Conservation (phyloP, 1,140 invertebrate genomes). For the Steinernema feltiae region DNA sequence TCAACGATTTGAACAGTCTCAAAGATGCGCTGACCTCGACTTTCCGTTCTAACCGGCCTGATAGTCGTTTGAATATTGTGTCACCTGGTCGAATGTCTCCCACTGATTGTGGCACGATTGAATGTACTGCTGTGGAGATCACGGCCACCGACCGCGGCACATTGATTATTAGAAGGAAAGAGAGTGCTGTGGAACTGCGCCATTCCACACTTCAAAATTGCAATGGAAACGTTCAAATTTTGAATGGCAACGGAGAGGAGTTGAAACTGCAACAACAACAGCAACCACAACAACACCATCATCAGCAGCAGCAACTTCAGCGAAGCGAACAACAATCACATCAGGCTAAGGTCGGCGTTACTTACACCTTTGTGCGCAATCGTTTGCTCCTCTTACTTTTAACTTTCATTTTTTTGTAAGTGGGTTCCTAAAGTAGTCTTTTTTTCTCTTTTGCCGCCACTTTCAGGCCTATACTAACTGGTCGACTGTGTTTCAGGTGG, state of each 20-base stretch:
- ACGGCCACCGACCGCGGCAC: not conserved
- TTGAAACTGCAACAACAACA: not conserved
- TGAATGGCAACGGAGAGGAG: not conserved
- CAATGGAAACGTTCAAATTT: not conserved
- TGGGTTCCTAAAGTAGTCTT: not conserved
- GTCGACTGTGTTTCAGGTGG: conserved; percentile 30
- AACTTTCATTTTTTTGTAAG: conserved; percentile 26
- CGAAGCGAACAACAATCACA: too few species aligned
- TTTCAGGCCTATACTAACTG: not conserved
- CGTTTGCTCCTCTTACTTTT: conserved; percentile 26
- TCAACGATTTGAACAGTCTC: not conserved
- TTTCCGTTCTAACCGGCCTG: not conserved
- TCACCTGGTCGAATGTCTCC: not conserved
- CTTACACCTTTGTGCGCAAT: not conserved
- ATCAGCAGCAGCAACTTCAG: conserved; percentile 6
- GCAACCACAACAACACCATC: not conserved
- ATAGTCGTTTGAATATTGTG: not conserved
- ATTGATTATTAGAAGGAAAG: not conserved
- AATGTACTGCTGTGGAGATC: not conserved
- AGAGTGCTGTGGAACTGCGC: not conserved
- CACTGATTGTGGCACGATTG: not conserved
- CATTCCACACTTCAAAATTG: not conserved
- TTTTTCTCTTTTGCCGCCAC: conserved; percentile 13
- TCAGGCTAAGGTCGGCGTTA: conserved; percentile 4
- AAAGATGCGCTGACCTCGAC: not conserved